Conservation (phyloP, 2,888 invertebrate species). For the Tubulanus polymorphus region DNA sequence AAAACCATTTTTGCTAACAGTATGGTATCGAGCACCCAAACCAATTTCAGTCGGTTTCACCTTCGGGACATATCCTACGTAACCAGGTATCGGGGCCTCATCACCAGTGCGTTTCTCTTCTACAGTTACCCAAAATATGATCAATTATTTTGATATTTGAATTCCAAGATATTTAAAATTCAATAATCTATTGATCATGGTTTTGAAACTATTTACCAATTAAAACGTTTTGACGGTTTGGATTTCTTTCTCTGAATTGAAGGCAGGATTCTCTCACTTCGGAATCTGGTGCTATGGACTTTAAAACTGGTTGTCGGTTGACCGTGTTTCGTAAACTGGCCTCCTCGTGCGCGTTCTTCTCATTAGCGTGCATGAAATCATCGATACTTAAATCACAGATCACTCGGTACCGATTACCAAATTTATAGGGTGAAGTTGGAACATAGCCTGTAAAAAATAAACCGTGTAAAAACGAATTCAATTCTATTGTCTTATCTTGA, state of each 20-base stretch:
- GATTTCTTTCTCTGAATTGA: constrained; percentile 43
- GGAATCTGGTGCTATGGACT: constrained; percentile 43
- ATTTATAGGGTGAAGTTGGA: constrained; percentile 49
- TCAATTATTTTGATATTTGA: neutral
- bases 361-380: constrained; percentile 36
- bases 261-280: constrained; percentile 43
- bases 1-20: constrained; percentile 42
- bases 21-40: constrained; percentile 46
- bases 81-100: constrained; percentile 53
- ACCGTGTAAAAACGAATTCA: neutral
- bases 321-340: constrained; percentile 33
- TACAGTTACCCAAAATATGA: neutral
- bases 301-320: constrained; percentile 34
- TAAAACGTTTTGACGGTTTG: constrained; percentile 26
- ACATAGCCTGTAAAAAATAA: constrained; percentile 41
- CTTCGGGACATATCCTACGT: constrained; percentile 50
- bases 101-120: constrained; percentile 31
- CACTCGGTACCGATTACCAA: constrained; percentile 50
- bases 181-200: neutral
- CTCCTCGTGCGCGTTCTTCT: constrained; percentile 30
- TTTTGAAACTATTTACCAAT: constrained; percentile 33
- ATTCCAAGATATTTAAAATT: neutral
- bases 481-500: too few species aligned
- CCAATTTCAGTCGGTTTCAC: constrained; percentile 49
- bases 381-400: constrained; percentile 51